phyloP scores from a whole-genome alignment of 2,797 vertebrate genomes.

The Sebastes wilsoni region DNA sequence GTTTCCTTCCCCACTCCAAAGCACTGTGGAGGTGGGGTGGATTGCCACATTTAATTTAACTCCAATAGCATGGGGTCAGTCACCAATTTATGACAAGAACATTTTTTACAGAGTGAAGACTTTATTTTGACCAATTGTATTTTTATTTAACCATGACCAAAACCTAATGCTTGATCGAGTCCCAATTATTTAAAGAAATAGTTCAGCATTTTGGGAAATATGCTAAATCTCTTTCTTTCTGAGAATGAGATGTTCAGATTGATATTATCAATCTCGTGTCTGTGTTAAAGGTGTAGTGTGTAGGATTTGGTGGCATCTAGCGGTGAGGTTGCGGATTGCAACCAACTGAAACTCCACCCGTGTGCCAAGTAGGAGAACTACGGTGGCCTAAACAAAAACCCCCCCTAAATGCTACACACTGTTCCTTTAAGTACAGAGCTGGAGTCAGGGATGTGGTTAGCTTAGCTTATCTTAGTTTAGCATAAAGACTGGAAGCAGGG shows the following conservation, averaged over 20 bases:
- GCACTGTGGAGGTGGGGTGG: background rate
- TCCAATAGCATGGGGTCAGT: background rate
- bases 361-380: too few species aligned
- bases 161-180: background rate
- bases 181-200: background rate
- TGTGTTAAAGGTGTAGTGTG: background rate
- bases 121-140: background rate
- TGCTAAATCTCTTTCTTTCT: background rate
- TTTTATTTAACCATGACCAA: background rate
- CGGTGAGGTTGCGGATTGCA: background rate
- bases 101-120: background rate
- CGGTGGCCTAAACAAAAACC: too few species aligned
- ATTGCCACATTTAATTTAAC: background rate
- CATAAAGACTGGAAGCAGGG: too few species aligned
- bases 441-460: too few species aligned
- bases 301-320: too few species aligned
- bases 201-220: background rate
- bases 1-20: background rate
- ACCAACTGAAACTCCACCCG: too few species aligned
- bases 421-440: too few species aligned
- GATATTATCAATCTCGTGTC: background rate
- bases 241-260: background rate
- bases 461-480: too few species aligned
- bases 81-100: background rate
- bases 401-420: too few species aligned